Conservation (phyloP, 2,888 invertebrate genomes). For the Augiades crinisus region DNA sequence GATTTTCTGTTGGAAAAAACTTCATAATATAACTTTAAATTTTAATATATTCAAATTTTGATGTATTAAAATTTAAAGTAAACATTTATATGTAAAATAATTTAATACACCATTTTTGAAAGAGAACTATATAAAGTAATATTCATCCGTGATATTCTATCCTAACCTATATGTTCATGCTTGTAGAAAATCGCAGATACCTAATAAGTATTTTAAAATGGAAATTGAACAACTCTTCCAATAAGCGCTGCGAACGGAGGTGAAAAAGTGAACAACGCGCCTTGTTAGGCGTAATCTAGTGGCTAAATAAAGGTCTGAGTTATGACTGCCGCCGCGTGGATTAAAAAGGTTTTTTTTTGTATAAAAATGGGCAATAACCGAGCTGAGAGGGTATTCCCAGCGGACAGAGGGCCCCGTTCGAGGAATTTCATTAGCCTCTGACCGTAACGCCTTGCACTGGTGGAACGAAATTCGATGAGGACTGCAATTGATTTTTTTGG, state of each 20-base stretch:
- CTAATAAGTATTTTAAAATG: constrained; percentile 13
- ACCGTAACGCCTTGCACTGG: constrained; percentile 40
- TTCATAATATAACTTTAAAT: too few species aligned
- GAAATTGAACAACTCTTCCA: constrained; percentile 17
- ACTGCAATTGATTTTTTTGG: constrained; percentile 18
- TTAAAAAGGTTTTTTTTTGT: constrained; percentile 58
- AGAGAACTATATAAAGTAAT: too few species aligned
- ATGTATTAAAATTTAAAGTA: too few species aligned
- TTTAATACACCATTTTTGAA: too few species aligned
- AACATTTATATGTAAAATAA: too few species aligned
- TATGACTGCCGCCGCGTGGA: constrained; percentile 53
- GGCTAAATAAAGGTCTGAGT: constrained; percentile 64
- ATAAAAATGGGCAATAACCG: constrained; percentile 65
- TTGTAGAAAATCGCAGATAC: constrained; percentile 13
- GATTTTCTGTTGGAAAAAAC: too few species aligned
- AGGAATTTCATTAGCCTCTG: constrained; percentile 61
- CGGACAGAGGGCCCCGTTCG: constrained; percentile 46
- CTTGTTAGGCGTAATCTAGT: constrained; percentile 58
- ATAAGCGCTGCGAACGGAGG: constrained; percentile 31
- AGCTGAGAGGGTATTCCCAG: constrained; percentile 45
- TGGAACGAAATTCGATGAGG: constrained; percentile 7
- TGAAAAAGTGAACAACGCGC: constrained; percentile 42
- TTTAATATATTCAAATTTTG: too few species aligned
- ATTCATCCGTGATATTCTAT: too few species aligned
- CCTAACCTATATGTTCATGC: too few species aligned